A percentile compares a stretch with the other conserved stretches of the same genome.
Evolutionary conservation across 2,888 invertebrate genomes (phyloP).

Genomic region (Spodoptera picta): DNA sequence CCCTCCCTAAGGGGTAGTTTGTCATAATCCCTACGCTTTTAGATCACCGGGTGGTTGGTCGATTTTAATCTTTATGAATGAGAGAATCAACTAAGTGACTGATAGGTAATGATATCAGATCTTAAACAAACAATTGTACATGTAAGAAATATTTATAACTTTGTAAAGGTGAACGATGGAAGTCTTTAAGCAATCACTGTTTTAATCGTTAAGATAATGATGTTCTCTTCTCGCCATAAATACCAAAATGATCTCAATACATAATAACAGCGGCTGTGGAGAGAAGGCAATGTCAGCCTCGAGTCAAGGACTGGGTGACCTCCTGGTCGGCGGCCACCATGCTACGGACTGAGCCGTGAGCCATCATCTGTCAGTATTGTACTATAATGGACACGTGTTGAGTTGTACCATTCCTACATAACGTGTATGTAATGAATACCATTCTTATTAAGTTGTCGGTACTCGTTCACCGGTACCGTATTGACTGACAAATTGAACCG

Average conservation of each 20-base stretch:
- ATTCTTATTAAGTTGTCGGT: constrained; percentile 1
- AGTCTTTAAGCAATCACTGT: too few species aligned
- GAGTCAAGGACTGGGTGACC: constrained; percentile 1
- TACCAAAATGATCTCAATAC: constrained; percentile 1
- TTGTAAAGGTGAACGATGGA: too few species aligned
- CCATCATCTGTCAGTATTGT: constrained; percentile 22
- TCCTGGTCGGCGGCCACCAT: not conserved
- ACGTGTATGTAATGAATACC: constrained; percentile 5
- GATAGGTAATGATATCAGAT: too few species aligned
- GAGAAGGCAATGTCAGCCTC: not conserved
- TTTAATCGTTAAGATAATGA: too few species aligned
- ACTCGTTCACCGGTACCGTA: not conserved
- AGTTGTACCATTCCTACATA: constrained; percentile 3
- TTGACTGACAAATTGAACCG: constrained; percentile 19
- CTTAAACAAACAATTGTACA: too few species aligned
- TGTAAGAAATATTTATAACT: too few species aligned
- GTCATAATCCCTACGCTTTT: too few species aligned
- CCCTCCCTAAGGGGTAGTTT: too few species aligned
- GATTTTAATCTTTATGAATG: too few species aligned
- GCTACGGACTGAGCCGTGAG: constrained; percentile 6
- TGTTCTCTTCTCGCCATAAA: not conserved
- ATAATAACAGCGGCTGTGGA: not conserved
- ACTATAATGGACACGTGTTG: constrained; percentile 6
- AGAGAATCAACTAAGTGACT: too few species aligned
- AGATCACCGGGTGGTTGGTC: too few species aligned